phyloP scores from a whole-genome alignment of 2,797 vertebrate genomes.

The Anguilla anguilla region DNA sequence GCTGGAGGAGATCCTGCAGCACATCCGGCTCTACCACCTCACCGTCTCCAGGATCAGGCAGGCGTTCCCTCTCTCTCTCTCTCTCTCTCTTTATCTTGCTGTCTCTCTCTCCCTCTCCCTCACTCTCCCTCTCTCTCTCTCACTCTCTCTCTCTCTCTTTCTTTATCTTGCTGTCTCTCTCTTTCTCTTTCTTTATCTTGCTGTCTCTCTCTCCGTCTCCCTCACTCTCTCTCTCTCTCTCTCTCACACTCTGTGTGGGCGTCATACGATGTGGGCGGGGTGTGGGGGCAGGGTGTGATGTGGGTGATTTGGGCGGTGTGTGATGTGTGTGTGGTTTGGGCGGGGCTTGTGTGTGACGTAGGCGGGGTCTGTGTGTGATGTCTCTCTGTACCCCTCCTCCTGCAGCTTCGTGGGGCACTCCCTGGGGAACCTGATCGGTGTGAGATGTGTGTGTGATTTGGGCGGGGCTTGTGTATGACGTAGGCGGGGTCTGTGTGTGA shows the following conservation, averaged over 20 bases:
- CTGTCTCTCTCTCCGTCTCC: not conserved
- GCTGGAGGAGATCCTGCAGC: constrained; percentile 97
- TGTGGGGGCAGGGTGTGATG: too few species aligned
- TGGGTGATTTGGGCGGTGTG: not conserved
- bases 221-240: too few species aligned
- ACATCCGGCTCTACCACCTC: constrained; percentile 97
- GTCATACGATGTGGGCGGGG: too few species aligned
- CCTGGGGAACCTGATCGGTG: constrained; percentile 95
- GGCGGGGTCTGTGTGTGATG: too few species aligned
- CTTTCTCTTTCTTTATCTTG: not conserved
- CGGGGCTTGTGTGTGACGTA: too few species aligned
- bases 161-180: not conserved
- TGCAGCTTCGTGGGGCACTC: constrained; percentile 97
- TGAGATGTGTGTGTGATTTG: too few species aligned
- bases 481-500: too few species aligned
- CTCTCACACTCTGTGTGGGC: too few species aligned
- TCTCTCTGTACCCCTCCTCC: constrained; percentile 29
- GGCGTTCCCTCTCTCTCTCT: not conserved
- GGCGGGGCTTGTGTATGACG: too few species aligned
- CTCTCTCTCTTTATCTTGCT: not conserved
- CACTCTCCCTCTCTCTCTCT: too few species aligned
- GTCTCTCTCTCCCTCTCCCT: not conserved
- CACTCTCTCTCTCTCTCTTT: too few species aligned
- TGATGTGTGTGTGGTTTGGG: not conserved
- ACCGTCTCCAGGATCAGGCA: constrained; percentile 98